Base-by-base conservation (phyloP, 92 coral and sea anemone genomes). In the Bergia sp. region DNA sequence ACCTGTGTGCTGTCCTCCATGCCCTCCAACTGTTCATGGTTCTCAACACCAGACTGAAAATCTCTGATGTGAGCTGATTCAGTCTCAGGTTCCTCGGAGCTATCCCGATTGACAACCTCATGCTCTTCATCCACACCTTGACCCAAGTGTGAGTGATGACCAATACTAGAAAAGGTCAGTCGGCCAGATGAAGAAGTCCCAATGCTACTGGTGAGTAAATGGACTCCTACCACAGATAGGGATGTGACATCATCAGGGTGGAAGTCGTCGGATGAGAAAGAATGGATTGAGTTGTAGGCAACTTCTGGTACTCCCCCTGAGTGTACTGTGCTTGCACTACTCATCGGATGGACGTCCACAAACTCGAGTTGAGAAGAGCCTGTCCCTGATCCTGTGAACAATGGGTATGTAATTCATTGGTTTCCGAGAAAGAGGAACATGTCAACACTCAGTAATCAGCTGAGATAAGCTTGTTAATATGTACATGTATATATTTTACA, bases 241-340 rank as follows among this genome's bases (percentile, higher is more conserved):
- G 97, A 90, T 1, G 96, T 79, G 47, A 94, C 98, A 76, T 97
- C 99, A 65, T 94, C 96, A 2, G 96, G 86, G 86, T 90, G 90
- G 80, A 95, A 95, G 64, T 96, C 96, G 20, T 92, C 94, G 23
- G 96, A 91, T 50, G 95, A 89, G 42, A 97, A 97, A 20, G 98
- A 76, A 43, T 94, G 94, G 49, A 97, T 97, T 23, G 96, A 92
- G 18, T 96, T 89, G 92, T 96, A 96, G 39, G 97, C 92, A 50
- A 96, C 94, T 45, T 93, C 96, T 6, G 95, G 64, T 71, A 94
- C 98, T 40, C 92, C 91, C 7, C 92, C 80, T 10, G 95, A 90
- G 89, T 92, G 89, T 15, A 90, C 94, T 80, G 92, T 92, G 50
- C 92, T 88, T 15, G 81, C 89, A 11, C 80, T 86, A 39, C 71